These are phyloP conservation scores for Pseudonaja textilis DNA, from an alignment of 2,113 vertebrate species.

Conservation along the genomic window DNA sequence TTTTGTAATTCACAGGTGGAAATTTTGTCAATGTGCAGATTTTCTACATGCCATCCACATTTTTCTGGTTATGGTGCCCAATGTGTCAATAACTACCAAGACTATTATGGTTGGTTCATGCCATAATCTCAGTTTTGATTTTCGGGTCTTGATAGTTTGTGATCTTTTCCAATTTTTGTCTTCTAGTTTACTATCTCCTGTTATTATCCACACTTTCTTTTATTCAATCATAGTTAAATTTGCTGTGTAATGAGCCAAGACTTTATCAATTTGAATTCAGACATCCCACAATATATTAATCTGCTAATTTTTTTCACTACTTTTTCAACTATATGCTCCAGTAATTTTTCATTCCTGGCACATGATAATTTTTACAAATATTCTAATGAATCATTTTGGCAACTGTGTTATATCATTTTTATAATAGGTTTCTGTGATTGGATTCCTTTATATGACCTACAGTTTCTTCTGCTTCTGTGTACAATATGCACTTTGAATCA, in stretches of 20 bases:
- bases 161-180: background rate
- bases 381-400: background rate
- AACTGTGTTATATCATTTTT: background rate
- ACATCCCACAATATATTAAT: background rate
- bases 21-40: background rate
- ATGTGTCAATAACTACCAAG: background rate
- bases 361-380: background rate
- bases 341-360: background rate
- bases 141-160: background rate
- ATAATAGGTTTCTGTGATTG: background rate
- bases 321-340: background rate
- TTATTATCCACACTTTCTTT: background rate
- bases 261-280: background rate
- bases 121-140: background rate
- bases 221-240: background rate
- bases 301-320: background rate
- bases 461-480: background rate
- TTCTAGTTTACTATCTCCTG: background rate
- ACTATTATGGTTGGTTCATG: background rate
- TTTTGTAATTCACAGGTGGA: background rate
- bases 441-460: background rate
- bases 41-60: background rate
- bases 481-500: background rate
- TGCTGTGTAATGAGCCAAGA: background rate
- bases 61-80: background rate